phyloP scores from a whole-genome alignment of 1,140 invertebrate genomes.

The Oncopodura yosiiana region DNA sequence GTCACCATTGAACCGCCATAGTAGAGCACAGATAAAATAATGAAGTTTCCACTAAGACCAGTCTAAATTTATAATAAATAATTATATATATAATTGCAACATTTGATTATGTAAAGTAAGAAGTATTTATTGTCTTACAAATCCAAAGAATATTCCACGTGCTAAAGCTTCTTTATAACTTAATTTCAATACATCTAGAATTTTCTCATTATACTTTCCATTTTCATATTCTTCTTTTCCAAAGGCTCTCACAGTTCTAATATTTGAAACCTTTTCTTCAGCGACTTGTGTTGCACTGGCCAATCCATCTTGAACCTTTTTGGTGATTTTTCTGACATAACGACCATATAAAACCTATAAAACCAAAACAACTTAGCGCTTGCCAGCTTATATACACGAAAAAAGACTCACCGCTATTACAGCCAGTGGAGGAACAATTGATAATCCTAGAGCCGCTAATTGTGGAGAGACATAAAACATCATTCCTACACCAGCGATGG shows the following conservation, averaged over 20 bases:
- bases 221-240: constrained; percentile 74
- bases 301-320: constrained; percentile 50
- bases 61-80: constrained; percentile 51
- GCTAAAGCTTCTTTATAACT: constrained; percentile 80
- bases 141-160: constrained; percentile 79
- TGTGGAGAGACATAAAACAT: constrained; percentile 92
- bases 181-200: constrained; percentile 63
- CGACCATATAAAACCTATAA: constrained; percentile 82
- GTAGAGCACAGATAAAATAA: constrained; percentile 85
- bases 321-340: constrained; percentile 75
- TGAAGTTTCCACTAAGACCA: constrained; percentile 82
- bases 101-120: neutral
- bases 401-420: constrained; percentile 71
- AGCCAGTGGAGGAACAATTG: constrained; percentile 80
- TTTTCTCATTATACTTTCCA: constrained; percentile 54
- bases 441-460: constrained; percentile 69
- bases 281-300: constrained; percentile 63
- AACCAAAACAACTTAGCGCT: too few relatives aligned
- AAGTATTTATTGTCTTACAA: constrained; percentile 50
- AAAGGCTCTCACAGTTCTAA: constrained; percentile 88
- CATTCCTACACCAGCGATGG: constrained; percentile 74
- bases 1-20: constrained; percentile 84
- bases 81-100: constrained; percentile 1
- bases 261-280: constrained; percentile 86
- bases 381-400: too few relatives aligned